phyloP scores from a whole-genome alignment of 2,888 invertebrate species.

The Sceliomorpha sp. region DNA sequence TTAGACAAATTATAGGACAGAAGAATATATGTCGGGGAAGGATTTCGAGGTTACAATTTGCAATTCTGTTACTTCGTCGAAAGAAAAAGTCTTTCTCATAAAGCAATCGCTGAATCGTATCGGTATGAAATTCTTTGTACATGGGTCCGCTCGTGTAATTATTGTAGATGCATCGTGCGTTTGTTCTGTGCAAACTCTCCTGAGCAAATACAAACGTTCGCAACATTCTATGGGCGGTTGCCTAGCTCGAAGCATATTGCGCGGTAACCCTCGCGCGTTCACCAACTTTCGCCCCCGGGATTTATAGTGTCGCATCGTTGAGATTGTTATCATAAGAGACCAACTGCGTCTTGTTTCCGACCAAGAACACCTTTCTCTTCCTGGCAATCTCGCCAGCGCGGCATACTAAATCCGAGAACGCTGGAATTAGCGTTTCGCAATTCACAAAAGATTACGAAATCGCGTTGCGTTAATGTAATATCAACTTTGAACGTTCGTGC shows the following conservation, averaged over 20 bases:
- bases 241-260: constrained; percentile 47
- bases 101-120: constrained; percentile 20
- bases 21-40: too few relatives aligned
- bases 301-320: constrained; percentile 53
- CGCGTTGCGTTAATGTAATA: constrained; percentile 21
- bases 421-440: constrained; percentile 50
- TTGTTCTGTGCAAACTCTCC: constrained; percentile 31
- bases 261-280: constrained; percentile 43
- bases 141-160: constrained; percentile 3
- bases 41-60: too few relatives aligned
- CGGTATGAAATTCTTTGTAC: constrained; percentile 8
- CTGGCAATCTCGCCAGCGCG: constrained; percentile 44
- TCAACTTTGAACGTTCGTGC: not conserved
- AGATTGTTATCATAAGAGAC: constrained; percentile 54
- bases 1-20: too few relatives aligned
- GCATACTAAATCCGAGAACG: constrained; percentile 54
- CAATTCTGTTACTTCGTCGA: too few relatives aligned
- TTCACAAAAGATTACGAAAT: constrained; percentile 24
- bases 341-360: constrained; percentile 43
- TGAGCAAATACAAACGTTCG: constrained; percentile 42
- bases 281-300: constrained; percentile 50
- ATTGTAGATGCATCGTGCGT: constrained; percentile 14
- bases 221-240: constrained; percentile 32
- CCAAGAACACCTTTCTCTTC: constrained; percentile 33
- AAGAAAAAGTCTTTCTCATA: not conserved